Evolutionary conservation across 2,888 invertebrate species (phyloP), one percentile per base, ranked within the genome.

Genomic region (Griposia aprilina): DNA sequence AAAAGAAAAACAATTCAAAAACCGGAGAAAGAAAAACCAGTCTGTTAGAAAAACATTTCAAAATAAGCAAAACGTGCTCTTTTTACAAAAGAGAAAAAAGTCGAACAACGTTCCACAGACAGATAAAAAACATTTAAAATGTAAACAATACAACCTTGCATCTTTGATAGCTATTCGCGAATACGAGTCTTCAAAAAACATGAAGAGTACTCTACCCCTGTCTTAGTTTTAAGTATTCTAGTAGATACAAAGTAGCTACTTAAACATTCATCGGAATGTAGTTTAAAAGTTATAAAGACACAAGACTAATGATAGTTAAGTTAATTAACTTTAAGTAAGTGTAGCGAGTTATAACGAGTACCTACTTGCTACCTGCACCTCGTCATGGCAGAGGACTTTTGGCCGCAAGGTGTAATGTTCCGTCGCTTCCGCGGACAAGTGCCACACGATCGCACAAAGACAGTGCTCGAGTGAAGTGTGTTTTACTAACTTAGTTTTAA

Each of bases 71-170:
- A 52, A 84, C 81, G 74, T 84, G 84, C 5, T 69, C 26, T 60
- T 83, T 79, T 82, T 82, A 83, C 68, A 68, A 84, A 82, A 59
- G 45, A 63, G 50, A 77, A 52, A 68, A 62, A 79, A n/a, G 26
- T 59, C 57, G 45, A 48, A 62, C 15, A 72, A 36, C 17, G 36
- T 73, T 60, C 57, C 60, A 77, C 65, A 77, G 57, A 72, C 82
- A 66, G 76, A 85, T 60, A 73, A 57, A 80, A 71, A 82, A 30
- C 50, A 65, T 82, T 62, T 69, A 55, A 66, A 86, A 82, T 72
- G 74, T 79, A 75, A 77, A 82, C 62, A 81, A 73, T 85, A 73
- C 70, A 63, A 74, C 62, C 69, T 85, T 85, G 65, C 83, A 85
- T 83, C 69, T 85, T 85, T 83, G 60, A 85, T 83, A 73, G 52